Conservation (phyloP, 2,113 vertebrate species). For the Chionodraco myersi region DNA sequence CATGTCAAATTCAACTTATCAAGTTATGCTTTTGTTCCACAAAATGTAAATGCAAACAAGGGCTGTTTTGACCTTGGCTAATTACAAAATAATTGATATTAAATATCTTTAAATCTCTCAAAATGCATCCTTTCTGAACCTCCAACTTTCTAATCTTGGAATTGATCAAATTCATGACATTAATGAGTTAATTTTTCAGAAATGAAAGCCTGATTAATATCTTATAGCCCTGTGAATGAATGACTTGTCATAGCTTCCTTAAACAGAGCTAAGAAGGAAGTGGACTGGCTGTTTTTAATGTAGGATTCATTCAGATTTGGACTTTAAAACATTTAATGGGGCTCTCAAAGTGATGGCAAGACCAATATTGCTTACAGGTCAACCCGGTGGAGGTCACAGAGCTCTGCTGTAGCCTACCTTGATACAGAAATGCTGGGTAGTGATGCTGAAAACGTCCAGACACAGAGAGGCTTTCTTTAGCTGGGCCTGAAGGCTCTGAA, state of each 20-base stretch:
- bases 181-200: neutral
- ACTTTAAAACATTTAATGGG: neutral
- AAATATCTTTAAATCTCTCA: neutral
- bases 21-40: neutral
- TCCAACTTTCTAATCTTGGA: neutral
- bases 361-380: neutral
- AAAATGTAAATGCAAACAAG: neutral
- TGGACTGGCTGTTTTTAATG: too few relatives aligned
- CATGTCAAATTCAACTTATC: neutral
- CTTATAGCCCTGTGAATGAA: neutral
- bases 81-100: too few relatives aligned
- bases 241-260: neutral
- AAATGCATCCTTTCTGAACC: neutral
- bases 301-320: neutral
- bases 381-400: neutral
- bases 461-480: constrained; percentile 85
- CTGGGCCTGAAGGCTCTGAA: constrained; percentile 83
- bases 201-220: neutral
- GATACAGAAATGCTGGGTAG: constrained; percentile 91
- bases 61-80: neutral
- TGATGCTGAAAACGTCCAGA: constrained; percentile 90
- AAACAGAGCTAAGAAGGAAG: too few relatives aligned
- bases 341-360: neutral
- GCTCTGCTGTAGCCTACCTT: constrained; percentile 84
- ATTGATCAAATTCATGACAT: neutral